Evolutionary conservation across 1,140 invertebrate genomes (phyloP).

Genomic region (Leptopilina boulardi): DNA sequence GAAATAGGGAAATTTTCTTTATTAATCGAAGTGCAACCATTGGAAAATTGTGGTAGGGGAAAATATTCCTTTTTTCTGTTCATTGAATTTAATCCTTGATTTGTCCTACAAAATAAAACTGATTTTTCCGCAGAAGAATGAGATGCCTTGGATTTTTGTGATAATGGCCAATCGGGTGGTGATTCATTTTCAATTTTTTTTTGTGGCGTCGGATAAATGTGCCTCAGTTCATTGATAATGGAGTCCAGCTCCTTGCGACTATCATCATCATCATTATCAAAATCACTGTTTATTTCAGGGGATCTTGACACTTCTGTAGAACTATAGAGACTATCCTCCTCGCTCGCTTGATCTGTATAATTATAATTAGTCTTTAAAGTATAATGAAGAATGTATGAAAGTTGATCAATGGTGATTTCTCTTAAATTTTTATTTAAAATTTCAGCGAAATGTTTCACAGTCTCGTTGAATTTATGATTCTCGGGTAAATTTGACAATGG

Average conservation of each 20-base stretch:
- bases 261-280: too few species aligned
- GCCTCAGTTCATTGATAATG: neutral
- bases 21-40: neutral
- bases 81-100: neutral
- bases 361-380: neutral
- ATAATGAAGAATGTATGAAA: neutral
- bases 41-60: neutral
- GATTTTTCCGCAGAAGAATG: neutral
- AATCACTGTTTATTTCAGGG: neutral
- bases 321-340: neutral
- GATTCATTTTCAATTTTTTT: slow-evolving; percentile 11
- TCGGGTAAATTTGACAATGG: neutral
- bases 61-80: slow-evolving; percentile 11
- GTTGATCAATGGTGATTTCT: neutral
- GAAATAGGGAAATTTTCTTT: neutral
- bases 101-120: neutral
- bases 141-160: neutral
- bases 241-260: neutral
- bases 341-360: neutral
- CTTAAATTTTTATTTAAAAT: neutral
- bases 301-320: neutral
- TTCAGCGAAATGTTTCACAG: neutral
- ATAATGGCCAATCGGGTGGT: neutral
- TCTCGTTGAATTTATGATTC: neutral
- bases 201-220: neutral